A percentile compares a stretch with the other conserved stretches of the same genome.
These are phyloP conservation scores for Carduelis carduelis DNA, from an alignment of 2,797 vertebrate genomes.

Conservation along the genomic window DNA sequence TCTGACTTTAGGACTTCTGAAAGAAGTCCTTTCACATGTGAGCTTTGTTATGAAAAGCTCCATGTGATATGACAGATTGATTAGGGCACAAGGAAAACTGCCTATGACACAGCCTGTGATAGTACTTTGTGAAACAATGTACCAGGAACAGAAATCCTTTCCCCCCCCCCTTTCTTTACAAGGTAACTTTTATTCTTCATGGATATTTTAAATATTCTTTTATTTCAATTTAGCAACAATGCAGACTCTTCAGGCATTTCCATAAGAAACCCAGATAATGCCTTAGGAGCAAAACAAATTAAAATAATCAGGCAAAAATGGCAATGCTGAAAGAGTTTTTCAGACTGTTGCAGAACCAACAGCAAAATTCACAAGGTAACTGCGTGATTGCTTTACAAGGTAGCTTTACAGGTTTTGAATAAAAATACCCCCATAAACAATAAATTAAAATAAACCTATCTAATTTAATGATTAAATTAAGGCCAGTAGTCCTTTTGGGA, in stretches of 20 bases:
- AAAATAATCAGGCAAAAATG: not conserved
- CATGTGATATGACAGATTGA: not conserved
- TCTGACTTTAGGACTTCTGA: too few relatives aligned
- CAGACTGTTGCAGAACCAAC: not conserved
- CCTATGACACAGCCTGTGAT: not conserved
- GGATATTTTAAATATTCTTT: not conserved
- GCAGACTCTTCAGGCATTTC: not conserved
- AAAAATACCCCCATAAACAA: not conserved
- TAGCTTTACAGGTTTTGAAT: not conserved
- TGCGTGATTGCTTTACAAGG: accelerated
- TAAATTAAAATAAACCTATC: not conserved
- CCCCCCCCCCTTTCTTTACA: not conserved
- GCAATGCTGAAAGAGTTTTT: not conserved
- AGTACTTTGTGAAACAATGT: not conserved
- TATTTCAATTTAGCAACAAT: not conserved
- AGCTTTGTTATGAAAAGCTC: not conserved
- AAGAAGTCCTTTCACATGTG: not conserved
- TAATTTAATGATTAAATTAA: not conserved
- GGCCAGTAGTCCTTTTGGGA: not conserved
- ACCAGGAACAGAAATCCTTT: not conserved
- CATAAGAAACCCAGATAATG: not conserved
- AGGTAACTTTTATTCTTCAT: not conserved
- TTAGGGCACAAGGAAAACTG: not conserved
- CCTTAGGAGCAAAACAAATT: not conserved
- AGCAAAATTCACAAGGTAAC: not conserved